Percentiles rank a stretch among this genome's conserved stretches.
Conservation (phyloP, 2,113 vertebrate species). For the Leptodactylus fuscus region DNA sequence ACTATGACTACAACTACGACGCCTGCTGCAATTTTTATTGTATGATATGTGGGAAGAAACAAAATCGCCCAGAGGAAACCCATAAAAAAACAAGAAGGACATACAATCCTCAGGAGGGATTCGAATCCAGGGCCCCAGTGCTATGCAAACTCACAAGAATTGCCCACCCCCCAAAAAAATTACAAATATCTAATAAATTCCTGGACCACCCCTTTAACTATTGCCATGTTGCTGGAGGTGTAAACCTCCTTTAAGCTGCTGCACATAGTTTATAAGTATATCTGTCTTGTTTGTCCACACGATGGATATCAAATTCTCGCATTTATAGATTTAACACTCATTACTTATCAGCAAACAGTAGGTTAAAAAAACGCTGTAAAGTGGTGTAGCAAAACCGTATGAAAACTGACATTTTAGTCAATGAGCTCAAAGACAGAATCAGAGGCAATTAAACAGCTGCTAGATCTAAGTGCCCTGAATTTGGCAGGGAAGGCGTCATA, state of each 20-base stretch:
- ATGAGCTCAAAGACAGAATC: conserved; percentile 62
- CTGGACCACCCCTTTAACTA: background rate
- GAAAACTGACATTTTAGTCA: conserved; percentile 60
- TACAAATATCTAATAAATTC: background rate
- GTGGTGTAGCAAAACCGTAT: conserved; percentile 53
- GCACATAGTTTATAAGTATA: background rate
- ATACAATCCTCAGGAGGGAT: too few relatives aligned
- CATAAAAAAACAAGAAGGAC: too few relatives aligned
- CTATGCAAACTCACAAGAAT: too few relatives aligned
- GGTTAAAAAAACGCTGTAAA: conserved; percentile 46
- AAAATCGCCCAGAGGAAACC: too few relatives aligned
- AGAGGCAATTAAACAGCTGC: conserved; percentile 61
- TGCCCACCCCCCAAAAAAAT: too few relatives aligned
- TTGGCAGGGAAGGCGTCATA: conserved; percentile 52
- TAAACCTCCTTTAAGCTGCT: background rate
- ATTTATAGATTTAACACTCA: background rate
- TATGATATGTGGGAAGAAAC: too few relatives aligned
- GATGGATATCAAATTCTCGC: background rate
- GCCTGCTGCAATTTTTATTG: too few relatives aligned
- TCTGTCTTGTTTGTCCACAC: background rate
- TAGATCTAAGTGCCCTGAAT: conserved; percentile 56
- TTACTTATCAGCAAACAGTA: conserved; percentile 19
- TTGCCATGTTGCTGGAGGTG: background rate
- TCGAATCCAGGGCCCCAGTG: too few relatives aligned
- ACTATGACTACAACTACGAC: too few relatives aligned